Evolutionary conservation across 2,888 invertebrate species (phyloP), one percentile per base, ranked within the genome.

Genomic region (Chloromyia formosa): DNA sequence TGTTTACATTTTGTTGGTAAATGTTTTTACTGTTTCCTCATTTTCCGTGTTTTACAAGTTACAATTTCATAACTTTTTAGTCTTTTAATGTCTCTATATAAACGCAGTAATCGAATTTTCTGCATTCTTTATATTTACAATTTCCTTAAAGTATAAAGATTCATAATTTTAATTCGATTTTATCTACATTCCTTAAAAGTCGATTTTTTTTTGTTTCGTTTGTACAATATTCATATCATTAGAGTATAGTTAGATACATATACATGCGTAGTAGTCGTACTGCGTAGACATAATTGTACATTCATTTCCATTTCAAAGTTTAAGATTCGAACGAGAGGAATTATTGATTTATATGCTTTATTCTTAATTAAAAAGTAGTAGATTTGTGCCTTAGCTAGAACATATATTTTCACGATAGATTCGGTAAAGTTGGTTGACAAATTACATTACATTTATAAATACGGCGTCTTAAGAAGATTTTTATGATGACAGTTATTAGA

Each of bases 61-160:
- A 23, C 27, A 60, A 40, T 27, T 61, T 16, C 45, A 22, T 20
- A 66, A 66, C 66, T 66, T 71, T 69, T 53, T 45, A 71, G 71
- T 71, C 71, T 71, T 71, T 71, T 71, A n/a, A 40, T 71, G 58
- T 71, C 71, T 71, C 71, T 71, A 58, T 22, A 56, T 49, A 45
- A 66, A 71, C 22, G 3, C 4, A 49, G 49, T 35, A 69, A 58
- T 23, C 40, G n/a, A 7, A 40, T 20, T 27, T 58, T 18, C 71
- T 71, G 56, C 56, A 71, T 58, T 56, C 18, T 9, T 35, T 7
- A 58, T 71, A 71, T 71, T 58, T 71, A 71, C 71, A 71, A 40
- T 40, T 66, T 45, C 40, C 56, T 20, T 42, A 22, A 66, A 49
- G 4, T 49, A 66, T 35, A 35, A 4, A 35, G 18, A 64, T 40